phyloP scores from a whole-genome alignment of 2,113 vertebrate genomes.

The Otocyon megalotis region DNA sequence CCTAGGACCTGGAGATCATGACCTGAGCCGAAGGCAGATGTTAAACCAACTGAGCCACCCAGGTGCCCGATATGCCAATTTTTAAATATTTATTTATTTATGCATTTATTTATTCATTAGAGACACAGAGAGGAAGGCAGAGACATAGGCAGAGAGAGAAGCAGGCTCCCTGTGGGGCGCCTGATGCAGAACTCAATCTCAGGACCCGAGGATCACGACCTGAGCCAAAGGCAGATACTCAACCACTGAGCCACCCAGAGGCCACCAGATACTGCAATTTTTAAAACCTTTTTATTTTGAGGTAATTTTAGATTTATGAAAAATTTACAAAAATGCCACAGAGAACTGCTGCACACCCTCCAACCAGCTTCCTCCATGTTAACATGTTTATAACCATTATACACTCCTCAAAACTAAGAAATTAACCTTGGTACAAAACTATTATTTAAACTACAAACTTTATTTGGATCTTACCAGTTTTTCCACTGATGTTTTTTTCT shows the following conservation, averaged over 20 bases:
- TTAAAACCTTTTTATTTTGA: neutral
- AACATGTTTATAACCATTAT: neutral
- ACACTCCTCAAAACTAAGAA: neutral
- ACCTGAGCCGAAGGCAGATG: no score
- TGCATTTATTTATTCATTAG: no score
- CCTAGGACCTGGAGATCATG: no score
- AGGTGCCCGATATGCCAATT: no score
- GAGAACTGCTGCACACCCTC: neutral
- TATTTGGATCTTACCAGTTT: neutral
- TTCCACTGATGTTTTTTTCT: neutral
- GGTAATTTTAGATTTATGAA: constrained; percentile 8
- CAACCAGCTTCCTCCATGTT: neutral
- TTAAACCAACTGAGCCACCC: no score
- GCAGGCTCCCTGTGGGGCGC: neutral
- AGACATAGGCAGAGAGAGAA: neutral
- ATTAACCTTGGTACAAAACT: neutral
- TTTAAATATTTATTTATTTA: no score
- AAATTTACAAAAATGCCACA: neutral
- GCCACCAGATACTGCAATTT: neutral
- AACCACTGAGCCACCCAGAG: neutral
- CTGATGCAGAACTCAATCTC: neutral
- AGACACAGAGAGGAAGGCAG: no score
- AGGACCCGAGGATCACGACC: neutral
- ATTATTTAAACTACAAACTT: neutral
- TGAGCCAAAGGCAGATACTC: neutral